These are phyloP conservation scores for Catostylus mosaicus DNA, from an alignment of 30 jellyfish, hydroid and myxozoan species.

Conservation along the genomic window DNA sequence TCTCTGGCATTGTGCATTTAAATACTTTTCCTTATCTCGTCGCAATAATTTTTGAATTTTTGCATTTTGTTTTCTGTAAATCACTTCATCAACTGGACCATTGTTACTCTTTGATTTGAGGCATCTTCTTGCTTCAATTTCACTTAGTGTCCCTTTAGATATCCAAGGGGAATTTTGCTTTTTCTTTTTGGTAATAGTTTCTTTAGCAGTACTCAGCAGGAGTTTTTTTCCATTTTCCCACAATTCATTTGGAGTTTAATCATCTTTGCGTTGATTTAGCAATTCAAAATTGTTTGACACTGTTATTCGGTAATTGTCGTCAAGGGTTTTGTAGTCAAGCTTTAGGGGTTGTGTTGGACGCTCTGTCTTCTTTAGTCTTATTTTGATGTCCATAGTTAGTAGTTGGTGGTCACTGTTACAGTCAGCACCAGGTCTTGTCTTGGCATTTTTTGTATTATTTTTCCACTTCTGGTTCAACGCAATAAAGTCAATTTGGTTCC, in stretches of 20 bases:
- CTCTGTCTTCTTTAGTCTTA: slow-evolving; percentile 20
- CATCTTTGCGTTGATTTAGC: neutral
- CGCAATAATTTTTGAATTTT: too few species aligned
- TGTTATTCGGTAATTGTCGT: neutral
- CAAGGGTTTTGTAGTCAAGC: neutral
- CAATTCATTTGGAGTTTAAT: neutral
- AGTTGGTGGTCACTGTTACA: slow-evolving; percentile 52
- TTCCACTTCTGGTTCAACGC: slow-evolving; percentile 19
- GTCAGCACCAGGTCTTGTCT: slow-evolving; percentile 53
- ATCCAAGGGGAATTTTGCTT: too few species aligned
- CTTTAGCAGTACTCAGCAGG: too few species aligned
- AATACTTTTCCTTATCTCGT: too few species aligned
- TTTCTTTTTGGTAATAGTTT: too few species aligned
- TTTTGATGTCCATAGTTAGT: neutral
- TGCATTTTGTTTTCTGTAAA: too few species aligned
- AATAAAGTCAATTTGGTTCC: slow-evolving; percentile 45
- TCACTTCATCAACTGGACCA: too few species aligned
- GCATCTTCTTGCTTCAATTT: too few species aligned
- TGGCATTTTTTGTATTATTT: slow-evolving; percentile 1
- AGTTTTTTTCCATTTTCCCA: slow-evolving; percentile 7
- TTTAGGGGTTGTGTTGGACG: neutral
- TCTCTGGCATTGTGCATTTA: too few species aligned
- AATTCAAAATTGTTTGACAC: neutral
- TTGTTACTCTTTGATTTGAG: too few species aligned
- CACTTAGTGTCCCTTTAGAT: too few species aligned